Percentiles rank a stretch among this genome's conserved stretches.
These are phyloP conservation scores for Pangasius sanitwongsei DNA, from an alignment of 2,797 vertebrate species.

Conservation along the genomic window DNA sequence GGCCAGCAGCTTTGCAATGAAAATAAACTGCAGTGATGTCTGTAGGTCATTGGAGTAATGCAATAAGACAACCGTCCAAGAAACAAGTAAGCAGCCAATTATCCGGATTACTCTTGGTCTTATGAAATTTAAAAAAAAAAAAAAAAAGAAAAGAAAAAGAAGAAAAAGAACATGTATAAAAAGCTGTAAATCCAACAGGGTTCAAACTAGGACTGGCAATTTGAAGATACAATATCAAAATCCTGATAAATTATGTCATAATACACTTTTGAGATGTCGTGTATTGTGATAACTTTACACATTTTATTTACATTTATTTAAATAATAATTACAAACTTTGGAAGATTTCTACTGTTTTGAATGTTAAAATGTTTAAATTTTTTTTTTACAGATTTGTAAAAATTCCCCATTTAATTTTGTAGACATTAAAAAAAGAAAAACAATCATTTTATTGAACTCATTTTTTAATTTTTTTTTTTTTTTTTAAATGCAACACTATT, in stretches of 20 bases:
- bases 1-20: not conserved
- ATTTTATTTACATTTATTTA: not conserved
- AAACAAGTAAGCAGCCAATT: constrained; percentile 4
- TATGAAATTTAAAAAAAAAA: not conserved
- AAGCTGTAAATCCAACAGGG: not conserved
- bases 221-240: not conserved
- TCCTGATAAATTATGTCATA: not conserved
- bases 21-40: not conserved
- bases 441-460: not conserved
- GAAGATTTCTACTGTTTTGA: not conserved
- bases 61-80: not conserved
- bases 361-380: not conserved
- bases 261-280: not conserved
- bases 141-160: not conserved
- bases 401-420: not conserved
- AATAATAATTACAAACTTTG: not conserved
- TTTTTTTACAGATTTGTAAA: not conserved
- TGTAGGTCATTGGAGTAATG: not conserved
- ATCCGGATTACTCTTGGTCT: not conserved
- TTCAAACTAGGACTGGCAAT: not conserved
- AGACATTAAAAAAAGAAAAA: not conserved
- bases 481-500: not conserved
- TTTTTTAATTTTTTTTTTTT: not conserved
- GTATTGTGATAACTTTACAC: too few relatives aligned
- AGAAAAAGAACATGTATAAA: not conserved